phyloP scores from a whole-genome alignment of 2,113 vertebrate genomes.

The Thymallus thymallus region DNA sequence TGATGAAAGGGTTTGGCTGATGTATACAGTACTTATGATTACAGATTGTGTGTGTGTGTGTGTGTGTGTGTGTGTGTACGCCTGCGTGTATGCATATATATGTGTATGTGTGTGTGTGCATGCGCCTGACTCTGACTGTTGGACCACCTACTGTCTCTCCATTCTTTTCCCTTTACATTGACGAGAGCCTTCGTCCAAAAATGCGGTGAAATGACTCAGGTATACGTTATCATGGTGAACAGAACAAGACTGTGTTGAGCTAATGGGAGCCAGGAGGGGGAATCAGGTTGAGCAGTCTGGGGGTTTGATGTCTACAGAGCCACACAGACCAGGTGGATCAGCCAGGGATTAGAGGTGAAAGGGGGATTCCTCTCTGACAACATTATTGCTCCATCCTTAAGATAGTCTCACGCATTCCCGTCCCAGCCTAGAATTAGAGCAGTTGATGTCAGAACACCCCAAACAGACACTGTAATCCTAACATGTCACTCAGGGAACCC shows the following conservation, averaged over 20 bases:
- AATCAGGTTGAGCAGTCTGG: conserved; percentile 29
- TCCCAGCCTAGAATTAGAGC: conserved; percentile 14
- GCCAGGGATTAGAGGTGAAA: conserved; percentile 22
- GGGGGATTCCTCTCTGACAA: conserved; percentile 26
- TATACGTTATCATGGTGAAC: conserved; percentile 39
- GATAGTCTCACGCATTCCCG: not conserved
- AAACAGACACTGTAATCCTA: conserved; percentile 15
- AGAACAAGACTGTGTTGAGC: conserved; percentile 28
- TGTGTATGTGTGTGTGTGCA: not conserved
- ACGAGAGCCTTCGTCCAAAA: conserved; percentile 27
- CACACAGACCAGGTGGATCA: conserved; percentile 34
- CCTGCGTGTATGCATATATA: not conserved
- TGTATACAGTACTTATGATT: not conserved
- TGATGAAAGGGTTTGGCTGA: not conserved
- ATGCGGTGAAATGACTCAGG: conserved; percentile 38
- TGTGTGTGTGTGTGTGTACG: not conserved
- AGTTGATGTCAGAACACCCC: conserved; percentile 23
- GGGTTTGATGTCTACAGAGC: conserved; percentile 35
- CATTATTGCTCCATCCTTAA: conserved; percentile 20
- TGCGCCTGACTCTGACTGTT: conserved; percentile 21
- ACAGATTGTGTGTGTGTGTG: not conserved
- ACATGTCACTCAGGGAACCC: conserved; percentile 31
- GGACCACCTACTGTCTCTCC: conserved; percentile 34
- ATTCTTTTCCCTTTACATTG: conserved; percentile 22
- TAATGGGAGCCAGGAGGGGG: conserved; percentile 17